phyloP scores from a whole-genome alignment of 2,797 vertebrate genomes.

The Capromys pilorides region DNA sequence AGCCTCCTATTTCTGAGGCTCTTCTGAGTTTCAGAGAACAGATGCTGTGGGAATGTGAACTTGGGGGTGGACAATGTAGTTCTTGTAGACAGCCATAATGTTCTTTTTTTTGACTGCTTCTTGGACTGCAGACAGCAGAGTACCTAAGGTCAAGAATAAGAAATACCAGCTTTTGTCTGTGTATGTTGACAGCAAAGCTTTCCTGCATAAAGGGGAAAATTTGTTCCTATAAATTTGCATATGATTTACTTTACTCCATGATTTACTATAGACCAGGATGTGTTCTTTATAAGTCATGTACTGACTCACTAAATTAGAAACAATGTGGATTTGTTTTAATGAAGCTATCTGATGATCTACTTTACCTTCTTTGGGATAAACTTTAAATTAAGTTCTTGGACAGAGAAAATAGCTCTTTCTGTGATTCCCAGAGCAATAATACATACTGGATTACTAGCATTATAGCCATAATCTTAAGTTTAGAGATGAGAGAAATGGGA shows the following conservation, averaged over 20 bases:
- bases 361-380: conserved; percentile 44
- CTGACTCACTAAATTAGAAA: conserved; percentile 41
- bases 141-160: conserved; percentile 48
- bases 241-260: background rate
- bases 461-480: background rate
- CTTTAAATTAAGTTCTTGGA: conserved; percentile 46
- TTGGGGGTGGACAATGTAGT: background rate
- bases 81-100: conserved; percentile 25
- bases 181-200: conserved; percentile 25
- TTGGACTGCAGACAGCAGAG: conserved; percentile 32
- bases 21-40: conserved; percentile 23
- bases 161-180: conserved; percentile 33
- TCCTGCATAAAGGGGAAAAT: conserved; percentile 43
- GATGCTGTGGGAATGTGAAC: background rate
- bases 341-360: conserved; percentile 41
- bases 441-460: background rate
- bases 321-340: conserved; percentile 49
- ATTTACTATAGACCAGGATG: background rate
- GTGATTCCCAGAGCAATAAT: background rate
- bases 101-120: conserved; percentile 36
- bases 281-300: background rate
- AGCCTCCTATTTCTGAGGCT: background rate
- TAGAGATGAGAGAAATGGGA: background rate
- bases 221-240: conserved; percentile 33
- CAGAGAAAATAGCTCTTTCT: conserved; percentile 19